Evolutionary conservation across 2,113 vertebrate genomes (phyloP).

Genomic region (Mormyrus lacerda): DNA sequence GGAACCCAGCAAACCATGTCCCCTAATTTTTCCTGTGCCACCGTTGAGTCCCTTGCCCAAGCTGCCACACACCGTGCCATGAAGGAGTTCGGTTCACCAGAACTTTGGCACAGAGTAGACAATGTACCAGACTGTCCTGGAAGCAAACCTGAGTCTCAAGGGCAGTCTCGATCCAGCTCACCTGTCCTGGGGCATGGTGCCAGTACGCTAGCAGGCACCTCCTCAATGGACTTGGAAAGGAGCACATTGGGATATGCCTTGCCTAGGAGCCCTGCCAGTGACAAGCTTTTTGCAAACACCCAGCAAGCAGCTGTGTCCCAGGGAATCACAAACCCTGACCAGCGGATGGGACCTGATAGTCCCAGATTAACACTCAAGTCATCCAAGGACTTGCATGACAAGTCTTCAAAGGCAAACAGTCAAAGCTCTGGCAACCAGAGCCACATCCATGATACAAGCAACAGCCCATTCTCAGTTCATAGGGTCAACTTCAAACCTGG

Average conservation of each 20-base stretch:
- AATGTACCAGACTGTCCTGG: slow-evolving; percentile 24
- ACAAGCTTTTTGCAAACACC: slow-evolving; percentile 44
- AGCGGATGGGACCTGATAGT: slow-evolving; percentile 31
- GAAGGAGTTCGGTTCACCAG: slow-evolving; percentile 57
- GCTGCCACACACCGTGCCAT: slow-evolving; percentile 47
- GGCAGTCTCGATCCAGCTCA: slow-evolving; percentile 50
- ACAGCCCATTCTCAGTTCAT: slow-evolving; percentile 20
- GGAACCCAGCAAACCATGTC: slow-evolving; percentile 24
- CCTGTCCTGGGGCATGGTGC: slow-evolving; percentile 39
- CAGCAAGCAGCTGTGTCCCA: slow-evolving; percentile 25
- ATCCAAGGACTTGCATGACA: slow-evolving; percentile 51
- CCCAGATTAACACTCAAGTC: slow-evolving; percentile 43
- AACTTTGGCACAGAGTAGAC: slow-evolving; percentile 34
- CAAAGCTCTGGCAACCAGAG: slow-evolving; percentile 5
- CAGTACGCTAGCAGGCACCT: slow-evolving; percentile 42
- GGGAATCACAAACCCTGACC: slow-evolving; percentile 21
- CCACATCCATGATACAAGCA: neutral
- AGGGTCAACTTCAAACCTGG: slow-evolving; percentile 30
- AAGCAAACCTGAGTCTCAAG: slow-evolving; percentile 35
- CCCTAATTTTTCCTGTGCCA: slow-evolving; percentile 31
- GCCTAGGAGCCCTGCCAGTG: slow-evolving; percentile 50
- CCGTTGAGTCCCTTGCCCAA: slow-evolving; percentile 39
- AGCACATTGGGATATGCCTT: slow-evolving; percentile 32
- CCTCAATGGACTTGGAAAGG: slow-evolving; percentile 33
- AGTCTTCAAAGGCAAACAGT: slow-evolving; percentile 26